These are phyloP conservation scores for Sebastes jordani DNA, from an alignment of 2,797 vertebrate genomes.

Conservation along the genomic window DNA sequence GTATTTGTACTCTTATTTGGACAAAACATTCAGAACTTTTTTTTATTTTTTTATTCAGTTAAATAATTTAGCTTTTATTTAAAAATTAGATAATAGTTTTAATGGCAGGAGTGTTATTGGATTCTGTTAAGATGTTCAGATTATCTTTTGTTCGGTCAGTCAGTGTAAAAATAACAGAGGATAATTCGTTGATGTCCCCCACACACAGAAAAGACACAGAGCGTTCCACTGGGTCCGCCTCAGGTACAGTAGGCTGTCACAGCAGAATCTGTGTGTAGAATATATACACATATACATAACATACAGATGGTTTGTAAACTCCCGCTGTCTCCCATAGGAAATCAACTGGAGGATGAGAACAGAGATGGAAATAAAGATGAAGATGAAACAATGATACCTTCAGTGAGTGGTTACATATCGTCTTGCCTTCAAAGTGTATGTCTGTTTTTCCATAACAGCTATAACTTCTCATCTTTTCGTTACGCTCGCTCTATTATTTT, in stretches of 20 bases:
- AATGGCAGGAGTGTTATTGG: no score
- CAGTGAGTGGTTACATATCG: conserved; percentile 47
- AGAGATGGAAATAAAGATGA: not conserved
- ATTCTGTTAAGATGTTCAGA: not conserved
- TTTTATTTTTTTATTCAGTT: no score
- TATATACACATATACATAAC: not conserved
- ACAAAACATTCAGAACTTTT: not conserved
- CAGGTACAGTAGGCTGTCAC: conserved; percentile 34
- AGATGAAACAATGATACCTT: conserved; percentile 9
- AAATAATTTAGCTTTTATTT: no score
- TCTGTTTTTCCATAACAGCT: not conserved
- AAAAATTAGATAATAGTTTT: not conserved
- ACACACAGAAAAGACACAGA: conserved; percentile 18
- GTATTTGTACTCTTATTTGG: not conserved
- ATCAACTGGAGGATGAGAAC: not conserved
- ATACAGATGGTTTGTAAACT: not conserved
- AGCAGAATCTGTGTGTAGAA: not conserved
- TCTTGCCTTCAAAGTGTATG: not conserved
- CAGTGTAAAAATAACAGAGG: not conserved
- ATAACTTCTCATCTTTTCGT: not conserved
- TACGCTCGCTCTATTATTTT: not conserved
- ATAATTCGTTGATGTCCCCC: not conserved
- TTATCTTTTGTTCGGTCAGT: not conserved
- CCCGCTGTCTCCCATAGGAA: conserved; percentile 20
- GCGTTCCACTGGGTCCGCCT: not conserved